phyloP scores from a whole-genome alignment of 2,113 vertebrate genomes.

The Thryonomys swinderianus region DNA sequence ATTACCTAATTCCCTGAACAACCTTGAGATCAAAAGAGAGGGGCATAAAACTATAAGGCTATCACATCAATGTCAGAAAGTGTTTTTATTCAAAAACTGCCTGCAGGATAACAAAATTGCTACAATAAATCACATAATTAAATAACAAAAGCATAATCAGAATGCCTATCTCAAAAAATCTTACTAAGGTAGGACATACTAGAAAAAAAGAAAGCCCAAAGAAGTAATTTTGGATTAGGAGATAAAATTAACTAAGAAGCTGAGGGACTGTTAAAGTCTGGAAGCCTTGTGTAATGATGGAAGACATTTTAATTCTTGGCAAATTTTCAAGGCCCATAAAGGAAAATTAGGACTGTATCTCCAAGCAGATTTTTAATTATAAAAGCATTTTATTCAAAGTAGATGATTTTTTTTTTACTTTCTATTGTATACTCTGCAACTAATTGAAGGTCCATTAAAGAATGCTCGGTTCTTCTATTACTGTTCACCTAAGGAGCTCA shows the following conservation, averaged over 20 bases:
- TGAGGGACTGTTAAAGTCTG: slow-evolving; percentile 50
- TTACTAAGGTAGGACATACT: slow-evolving; percentile 56
- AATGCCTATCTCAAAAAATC: slow-evolving; percentile 64
- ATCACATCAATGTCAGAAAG: slow-evolving; percentile 56
- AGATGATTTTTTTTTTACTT: not conserved
- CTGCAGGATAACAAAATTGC: slow-evolving; percentile 70
- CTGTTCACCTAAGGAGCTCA: slow-evolving; percentile 20
- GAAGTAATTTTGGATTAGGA: slow-evolving; percentile 62
- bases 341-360: slow-evolving; percentile 49
- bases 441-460: slow-evolving; percentile 17
- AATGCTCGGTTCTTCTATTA: slow-evolving; percentile 4
- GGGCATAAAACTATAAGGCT: slow-evolving; percentile 69
- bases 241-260: slow-evolving; percentile 66
- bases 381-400: slow-evolving; percentile 67
- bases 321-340: slow-evolving; percentile 67
- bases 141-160: slow-evolving; percentile 76
- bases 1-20: slow-evolving; percentile 74
- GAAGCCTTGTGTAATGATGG: slow-evolving; percentile 4
- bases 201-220: slow-evolving; percentile 50
- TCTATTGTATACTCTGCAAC: not conserved
- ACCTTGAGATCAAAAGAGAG: slow-evolving; percentile 77
- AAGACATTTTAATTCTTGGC: slow-evolving; percentile 73
- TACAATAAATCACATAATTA: slow-evolving; percentile 75
- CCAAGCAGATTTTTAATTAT: slow-evolving; percentile 76
- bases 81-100: slow-evolving; percentile 71